phyloP scores from a whole-genome alignment of 2,113 vertebrate genomes.

The Callaeas wilsoni region DNA sequence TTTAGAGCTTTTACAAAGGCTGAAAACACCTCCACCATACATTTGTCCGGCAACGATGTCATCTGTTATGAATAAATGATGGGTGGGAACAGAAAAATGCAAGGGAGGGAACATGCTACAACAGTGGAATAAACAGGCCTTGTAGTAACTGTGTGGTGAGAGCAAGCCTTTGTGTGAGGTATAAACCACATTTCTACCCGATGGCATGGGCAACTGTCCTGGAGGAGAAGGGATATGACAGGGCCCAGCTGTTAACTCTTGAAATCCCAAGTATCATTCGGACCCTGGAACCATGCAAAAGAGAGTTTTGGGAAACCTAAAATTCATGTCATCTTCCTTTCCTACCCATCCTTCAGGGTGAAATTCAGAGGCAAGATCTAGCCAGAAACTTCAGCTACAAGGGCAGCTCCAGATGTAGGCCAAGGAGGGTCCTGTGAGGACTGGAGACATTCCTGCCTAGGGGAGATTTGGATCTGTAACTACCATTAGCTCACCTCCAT shows the following conservation, averaged over 20 bases:
- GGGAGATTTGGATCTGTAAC: neutral
- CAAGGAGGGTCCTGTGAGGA: neutral
- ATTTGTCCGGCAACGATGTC: neutral
- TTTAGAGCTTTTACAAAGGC: neutral
- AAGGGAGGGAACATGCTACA: neutral
- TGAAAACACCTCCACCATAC: neutral
- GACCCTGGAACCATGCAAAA: neutral
- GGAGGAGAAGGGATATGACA: neutral
- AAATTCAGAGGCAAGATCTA: neutral
- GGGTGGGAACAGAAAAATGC: neutral
- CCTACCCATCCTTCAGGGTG: neutral
- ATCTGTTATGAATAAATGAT: slow-evolving; percentile 31
- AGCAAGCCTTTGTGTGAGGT: slow-evolving; percentile 20
- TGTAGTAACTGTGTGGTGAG: neutral
- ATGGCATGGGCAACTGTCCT: neutral
- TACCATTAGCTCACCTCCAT: neutral
- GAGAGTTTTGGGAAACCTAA: neutral
- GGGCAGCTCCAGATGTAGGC: neutral
- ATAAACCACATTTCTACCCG: slow-evolving; percentile 1
- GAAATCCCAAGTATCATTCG: neutral
- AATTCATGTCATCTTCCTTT: neutral
- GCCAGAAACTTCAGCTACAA: neutral
- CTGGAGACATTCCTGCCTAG: neutral
- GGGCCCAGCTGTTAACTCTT: neutral
- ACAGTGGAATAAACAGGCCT: neutral